phyloP scores from a whole-genome alignment of 2,888 invertebrate genomes.

The Zeuzera pyrina region DNA sequence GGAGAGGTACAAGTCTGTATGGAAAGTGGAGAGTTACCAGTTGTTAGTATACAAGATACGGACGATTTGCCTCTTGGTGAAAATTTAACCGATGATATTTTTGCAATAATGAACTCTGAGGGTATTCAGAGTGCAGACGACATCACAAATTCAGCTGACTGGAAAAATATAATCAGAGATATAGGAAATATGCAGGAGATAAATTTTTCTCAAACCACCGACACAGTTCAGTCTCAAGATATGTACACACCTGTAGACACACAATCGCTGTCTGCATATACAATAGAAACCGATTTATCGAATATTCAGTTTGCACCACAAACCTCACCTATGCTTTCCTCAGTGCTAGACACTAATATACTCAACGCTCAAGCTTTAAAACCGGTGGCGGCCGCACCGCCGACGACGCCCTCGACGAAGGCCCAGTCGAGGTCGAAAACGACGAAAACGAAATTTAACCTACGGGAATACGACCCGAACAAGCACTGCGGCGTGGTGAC shows the following conservation, averaged over 20 bases:
- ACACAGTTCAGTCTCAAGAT: slow-evolving; percentile 41
- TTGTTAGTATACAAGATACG: slow-evolving; percentile 67
- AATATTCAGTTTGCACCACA: slow-evolving; percentile 50
- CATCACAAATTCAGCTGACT: slow-evolving; percentile 59
- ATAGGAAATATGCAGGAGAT: slow-evolving; percentile 65
- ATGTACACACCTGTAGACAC: slow-evolving; percentile 41
- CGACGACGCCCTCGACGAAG: slow-evolving; percentile 37
- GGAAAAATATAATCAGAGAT: slow-evolving; percentile 67
- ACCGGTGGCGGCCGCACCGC: slow-evolving; percentile 24
- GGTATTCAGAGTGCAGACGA: slow-evolving; percentile 66
- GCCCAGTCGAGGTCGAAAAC: slow-evolving; percentile 40
- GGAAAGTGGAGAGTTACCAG: slow-evolving; percentile 61
- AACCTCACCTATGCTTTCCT: slow-evolving; percentile 39
- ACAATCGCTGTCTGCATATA: slow-evolving; percentile 36
- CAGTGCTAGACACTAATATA: slow-evolving; percentile 33
- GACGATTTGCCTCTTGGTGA: slow-evolving; percentile 63
- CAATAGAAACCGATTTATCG: slow-evolving; percentile 46
- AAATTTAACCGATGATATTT: slow-evolving; percentile 63
- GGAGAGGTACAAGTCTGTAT: slow-evolving; percentile 61
- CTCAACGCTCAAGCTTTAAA: slow-evolving; percentile 33
- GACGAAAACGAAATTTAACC: slow-evolving; percentile 58
- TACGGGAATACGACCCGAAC: slow-evolving; percentile 85
- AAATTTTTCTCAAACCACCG: slow-evolving; percentile 50
- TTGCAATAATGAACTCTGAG: slow-evolving; percentile 67
- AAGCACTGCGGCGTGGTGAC: slow-evolving; percentile 86